Evolutionary conservation across 2,888 invertebrate species (phyloP).

Genomic region (Aleiodes alternator): DNA sequence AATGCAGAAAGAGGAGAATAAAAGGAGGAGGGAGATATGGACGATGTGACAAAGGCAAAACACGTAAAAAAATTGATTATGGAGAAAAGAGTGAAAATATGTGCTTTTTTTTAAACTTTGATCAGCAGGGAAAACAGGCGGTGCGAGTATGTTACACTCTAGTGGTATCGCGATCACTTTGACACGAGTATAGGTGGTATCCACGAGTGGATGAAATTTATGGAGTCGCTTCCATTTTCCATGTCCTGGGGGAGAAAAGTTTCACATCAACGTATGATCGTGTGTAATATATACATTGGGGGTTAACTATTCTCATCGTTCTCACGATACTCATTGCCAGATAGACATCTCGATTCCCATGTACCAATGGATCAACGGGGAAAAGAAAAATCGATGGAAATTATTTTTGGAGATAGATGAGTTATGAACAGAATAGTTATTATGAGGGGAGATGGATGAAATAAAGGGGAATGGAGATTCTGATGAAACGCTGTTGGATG

Average conservation of each 20-base stretch:
- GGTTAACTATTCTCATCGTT: slow-evolving; percentile 7
- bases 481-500: no score
- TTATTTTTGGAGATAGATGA: not conserved
- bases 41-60: not conserved
- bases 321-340: not conserved
- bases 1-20: not conserved
- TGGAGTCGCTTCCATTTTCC: slow-evolving; percentile 19
- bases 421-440: not conserved
- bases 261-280: slow-evolving; percentile 6
- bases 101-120: not conserved
- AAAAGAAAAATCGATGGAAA: not conserved
- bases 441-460: not conserved
- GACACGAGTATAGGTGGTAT: slow-evolving; percentile 6
- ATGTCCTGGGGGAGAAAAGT: slow-evolving; percentile 13
- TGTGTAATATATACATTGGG: slow-evolving; percentile 2
- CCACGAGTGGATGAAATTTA: slow-evolving; percentile 22
- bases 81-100: not conserved
- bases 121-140: not conserved
- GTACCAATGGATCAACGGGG: not conserved
- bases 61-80: not conserved
- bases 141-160: not conserved
- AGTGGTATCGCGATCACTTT: slow-evolving; percentile 14
- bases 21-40: no score
- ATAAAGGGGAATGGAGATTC: no score
- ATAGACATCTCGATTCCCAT: no score